phyloP scores from a whole-genome alignment of 1,140 invertebrate genomes.

The Drosophila paulistorum region DNA sequence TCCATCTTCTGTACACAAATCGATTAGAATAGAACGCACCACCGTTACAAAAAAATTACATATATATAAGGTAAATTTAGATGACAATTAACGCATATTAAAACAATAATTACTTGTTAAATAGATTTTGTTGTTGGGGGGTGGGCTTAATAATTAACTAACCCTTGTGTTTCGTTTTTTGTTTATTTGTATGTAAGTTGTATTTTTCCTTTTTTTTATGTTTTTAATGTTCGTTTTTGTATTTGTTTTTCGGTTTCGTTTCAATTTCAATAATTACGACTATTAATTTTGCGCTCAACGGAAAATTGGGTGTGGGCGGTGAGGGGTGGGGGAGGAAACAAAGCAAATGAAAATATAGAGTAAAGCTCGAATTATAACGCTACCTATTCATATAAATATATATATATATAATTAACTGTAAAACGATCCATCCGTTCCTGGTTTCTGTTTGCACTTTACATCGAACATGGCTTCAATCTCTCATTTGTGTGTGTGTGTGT shows the following conservation, averaged over 20 bases:
- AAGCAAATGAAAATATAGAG: conserved; percentile 42
- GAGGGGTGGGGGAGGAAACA: conserved; percentile 16
- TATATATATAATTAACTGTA: conserved; percentile 45
- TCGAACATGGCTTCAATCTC: conserved; percentile 18
- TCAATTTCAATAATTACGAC: conserved; percentile 55
- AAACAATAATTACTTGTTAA: conserved; percentile 14
- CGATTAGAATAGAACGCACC: neutral
- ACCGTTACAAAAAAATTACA: neutral
- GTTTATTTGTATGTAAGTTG: conserved; percentile 3
- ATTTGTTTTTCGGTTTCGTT: conserved; percentile 40
- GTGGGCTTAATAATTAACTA: conserved; percentile 14
- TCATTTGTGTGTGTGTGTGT: conserved; percentile 10
- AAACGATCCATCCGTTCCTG: conserved; percentile 41
- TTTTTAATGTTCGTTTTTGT: conserved; percentile 31
- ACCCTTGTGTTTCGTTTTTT: conserved; percentile 14
- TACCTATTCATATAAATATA: conserved; percentile 37
- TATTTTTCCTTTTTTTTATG: conserved; percentile 17
- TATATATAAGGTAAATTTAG: no score
- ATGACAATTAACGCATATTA: conserved; percentile 11
- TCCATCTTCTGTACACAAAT: conserved; percentile 4
- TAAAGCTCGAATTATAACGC: conserved; percentile 40
- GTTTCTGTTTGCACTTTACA: conserved; percentile 19
- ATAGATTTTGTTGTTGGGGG: conserved; percentile 1
- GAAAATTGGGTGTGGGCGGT: conserved; percentile 5
- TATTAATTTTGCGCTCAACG: conserved; percentile 57